Evolutionary conservation across 2,888 invertebrate genomes (phyloP), one percentile per base, ranked within the genome.

Genomic region (Phragmatobia fuliginosa): DNA sequence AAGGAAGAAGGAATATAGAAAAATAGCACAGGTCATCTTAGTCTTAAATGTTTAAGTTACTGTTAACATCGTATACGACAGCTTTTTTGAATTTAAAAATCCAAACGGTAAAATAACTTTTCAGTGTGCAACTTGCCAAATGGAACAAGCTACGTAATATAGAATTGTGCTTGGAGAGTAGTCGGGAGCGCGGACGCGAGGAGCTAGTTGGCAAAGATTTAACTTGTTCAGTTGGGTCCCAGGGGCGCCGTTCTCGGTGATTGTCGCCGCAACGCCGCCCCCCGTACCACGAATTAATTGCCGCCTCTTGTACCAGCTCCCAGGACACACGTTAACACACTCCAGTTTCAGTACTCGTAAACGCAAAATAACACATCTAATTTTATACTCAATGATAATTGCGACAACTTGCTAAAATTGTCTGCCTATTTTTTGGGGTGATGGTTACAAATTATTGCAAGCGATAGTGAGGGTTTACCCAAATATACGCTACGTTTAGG

Each of bases 281-380:
- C 77, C 72, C 72, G 59, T 72, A 75, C 82, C 78, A 78, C 79
- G 89, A 88, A 92, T 94, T 94, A 94, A 94, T 94, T 94, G 94
- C 92, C 87, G 84, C 87, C 88, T 88, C 85, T 87, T 91, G 91
- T 90, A 90, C 88, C 86, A 87, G 80, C 79, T 94, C 94, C 94
- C 94, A 79, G 81, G 93, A 82, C 91, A 88, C 92, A 84, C 92
- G 92, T 94, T 94, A 93, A 87, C 88, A 83, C 83, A 76, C 84
- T 88, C 87, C 87, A 85, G 89, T 87, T 89, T 81, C 85, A 83
- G 88, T 90, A n/a, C n/a, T n/a, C n/a, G n/a, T n/a, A 87, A 92
- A 91, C 90, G 90, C 91, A 90, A 92, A 93, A 92, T 93, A 93
- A 91, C 89, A 91, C 88, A 88, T 89, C 87, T 90, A 91, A 93